phyloP scores from a whole-genome alignment of 2,888 invertebrate genomes.

The Nomada hirtipes region DNA sequence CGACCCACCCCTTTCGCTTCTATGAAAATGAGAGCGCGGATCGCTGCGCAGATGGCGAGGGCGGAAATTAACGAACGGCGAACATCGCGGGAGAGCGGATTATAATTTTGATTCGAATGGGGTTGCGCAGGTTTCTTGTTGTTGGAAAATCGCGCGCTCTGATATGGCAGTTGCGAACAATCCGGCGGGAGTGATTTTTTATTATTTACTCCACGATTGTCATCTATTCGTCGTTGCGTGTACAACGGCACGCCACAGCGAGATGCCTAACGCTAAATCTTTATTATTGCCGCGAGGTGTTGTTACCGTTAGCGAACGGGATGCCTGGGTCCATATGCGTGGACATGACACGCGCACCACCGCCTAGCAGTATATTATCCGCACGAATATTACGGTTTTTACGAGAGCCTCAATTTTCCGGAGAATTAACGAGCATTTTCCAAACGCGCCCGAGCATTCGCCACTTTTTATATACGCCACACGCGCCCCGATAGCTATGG shows the following conservation, averaged over 20 bases:
- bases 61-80: slow-evolving; percentile 38
- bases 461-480: slow-evolving; percentile 3
- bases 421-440: slow-evolving; percentile 47
- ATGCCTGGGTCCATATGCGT: slow-evolving; percentile 27
- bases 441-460: slow-evolving; percentile 7
- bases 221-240: background rate
- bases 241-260: slow-evolving; percentile 26
- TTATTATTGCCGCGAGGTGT: slow-evolving; percentile 57
- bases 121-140: background rate
- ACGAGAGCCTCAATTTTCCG: slow-evolving; percentile 54
- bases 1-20: too few relatives aligned
- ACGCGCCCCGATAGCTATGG: background rate
- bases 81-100: background rate
- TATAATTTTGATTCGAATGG: background rate
- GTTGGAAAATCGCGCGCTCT: too few relatives aligned
- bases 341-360: slow-evolving; percentile 48
- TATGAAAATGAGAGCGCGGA: slow-evolving; percentile 2
- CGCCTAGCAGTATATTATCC: slow-evolving; percentile 42
- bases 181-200: too few relatives aligned
- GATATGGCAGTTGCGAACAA: too few relatives aligned
- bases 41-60: background rate
- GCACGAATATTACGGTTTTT: slow-evolving; percentile 54
- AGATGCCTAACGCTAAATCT: slow-evolving; percentile 53
- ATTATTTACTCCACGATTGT: too few relatives aligned
- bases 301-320: slow-evolving; percentile 44